These are phyloP conservation scores for Sternotherus odoratus DNA, from an alignment of 2,797 vertebrate species.

Conservation along the genomic window DNA sequence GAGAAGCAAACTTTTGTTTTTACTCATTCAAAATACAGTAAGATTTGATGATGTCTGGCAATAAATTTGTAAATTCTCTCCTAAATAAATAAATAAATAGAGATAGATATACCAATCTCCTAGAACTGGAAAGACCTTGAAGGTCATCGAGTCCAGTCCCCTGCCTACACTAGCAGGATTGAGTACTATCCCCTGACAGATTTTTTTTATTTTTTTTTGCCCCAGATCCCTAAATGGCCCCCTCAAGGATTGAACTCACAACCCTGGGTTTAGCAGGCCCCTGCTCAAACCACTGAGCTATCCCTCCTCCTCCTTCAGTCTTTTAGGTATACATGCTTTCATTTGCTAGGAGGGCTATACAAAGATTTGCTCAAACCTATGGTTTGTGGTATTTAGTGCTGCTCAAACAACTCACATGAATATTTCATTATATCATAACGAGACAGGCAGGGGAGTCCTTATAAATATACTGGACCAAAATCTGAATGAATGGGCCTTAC, in stretches of 20 bases:
- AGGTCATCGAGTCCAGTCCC: too few relatives aligned
- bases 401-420: background rate
- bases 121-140: too few relatives aligned
- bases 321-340: background rate
- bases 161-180: too few relatives aligned
- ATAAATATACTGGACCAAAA: background rate
- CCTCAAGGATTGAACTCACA: too few relatives aligned
- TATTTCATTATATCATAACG: background rate
- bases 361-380: background rate
- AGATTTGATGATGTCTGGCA: background rate
- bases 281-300: too few relatives aligned
- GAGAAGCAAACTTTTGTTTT: background rate
- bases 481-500: background rate
- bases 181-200: too few relatives aligned
- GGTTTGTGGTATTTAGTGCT: background rate
- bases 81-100: too few relatives aligned
- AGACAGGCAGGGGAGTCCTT: background rate
- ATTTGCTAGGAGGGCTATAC: background rate
- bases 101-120: too few relatives aligned
- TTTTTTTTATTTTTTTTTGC: too few relatives aligned
- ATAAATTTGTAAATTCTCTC: background rate
- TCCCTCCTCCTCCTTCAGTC: background rate
- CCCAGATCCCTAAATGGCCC: too few relatives aligned
- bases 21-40: background rate
- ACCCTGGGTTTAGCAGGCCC: too few relatives aligned